Evolutionary conservation across 2,113 vertebrate species (phyloP).

Genomic region (Elanus axillaris): DNA sequence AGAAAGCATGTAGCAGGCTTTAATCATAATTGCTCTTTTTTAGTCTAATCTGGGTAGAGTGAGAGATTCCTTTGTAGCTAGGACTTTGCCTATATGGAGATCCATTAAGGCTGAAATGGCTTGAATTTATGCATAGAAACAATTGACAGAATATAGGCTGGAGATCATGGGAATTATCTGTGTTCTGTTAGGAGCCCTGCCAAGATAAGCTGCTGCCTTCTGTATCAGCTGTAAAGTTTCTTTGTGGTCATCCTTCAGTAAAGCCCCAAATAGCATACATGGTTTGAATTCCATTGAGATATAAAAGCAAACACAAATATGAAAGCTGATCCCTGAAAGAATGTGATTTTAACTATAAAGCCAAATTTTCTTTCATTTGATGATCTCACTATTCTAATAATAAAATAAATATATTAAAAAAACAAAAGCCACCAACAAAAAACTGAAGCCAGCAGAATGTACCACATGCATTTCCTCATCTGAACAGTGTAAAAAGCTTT

Average conservation of each 20-base stretch:
- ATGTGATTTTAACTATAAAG: neutral
- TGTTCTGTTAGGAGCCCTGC: neutral
- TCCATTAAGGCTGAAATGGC: neutral
- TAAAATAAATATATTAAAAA: neutral
- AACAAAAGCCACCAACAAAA: neutral
- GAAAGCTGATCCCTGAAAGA: constrained; percentile 7
- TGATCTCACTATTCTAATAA: neutral
- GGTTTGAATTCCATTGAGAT: constrained; percentile 11
- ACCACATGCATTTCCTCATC: neutral
- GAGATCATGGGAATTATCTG: constrained; percentile 1
- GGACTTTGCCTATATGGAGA: neutral
- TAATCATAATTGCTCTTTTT: neutral
- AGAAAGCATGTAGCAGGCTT: neutral
- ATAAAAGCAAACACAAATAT: constrained; percentile 22
- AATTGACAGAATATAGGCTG: neutral
- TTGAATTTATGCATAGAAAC: neutral
- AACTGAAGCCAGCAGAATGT: neutral
- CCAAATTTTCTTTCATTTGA: neutral
- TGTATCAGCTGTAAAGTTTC: constrained; percentile 44
- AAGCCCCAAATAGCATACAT: neutral
- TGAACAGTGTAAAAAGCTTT: neutral
- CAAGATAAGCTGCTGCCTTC: constrained; percentile 56
- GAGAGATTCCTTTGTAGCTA: neutral
- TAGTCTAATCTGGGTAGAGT: neutral
- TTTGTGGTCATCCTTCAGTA: constrained; percentile 37